Conservation (phyloP, 2,113 vertebrate genomes). For the Chionodraco myersi region DNA sequence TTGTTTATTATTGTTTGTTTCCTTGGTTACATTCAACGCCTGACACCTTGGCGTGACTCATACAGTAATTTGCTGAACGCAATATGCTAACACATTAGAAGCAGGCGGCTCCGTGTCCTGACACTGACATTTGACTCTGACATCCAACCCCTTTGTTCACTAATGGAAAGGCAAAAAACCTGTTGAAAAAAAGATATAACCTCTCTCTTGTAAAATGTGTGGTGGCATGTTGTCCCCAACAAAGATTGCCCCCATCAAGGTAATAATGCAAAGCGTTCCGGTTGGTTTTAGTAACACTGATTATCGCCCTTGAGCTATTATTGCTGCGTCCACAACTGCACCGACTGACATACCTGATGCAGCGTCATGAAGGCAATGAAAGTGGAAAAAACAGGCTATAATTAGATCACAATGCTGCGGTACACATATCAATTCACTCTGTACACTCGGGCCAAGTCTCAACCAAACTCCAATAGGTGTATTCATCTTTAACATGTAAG, state of each 20-base stretch:
- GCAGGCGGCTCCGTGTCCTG: slow-evolving; percentile 69
- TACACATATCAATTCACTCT: slow-evolving; percentile 17
- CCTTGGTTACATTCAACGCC: slow-evolving; percentile 68
- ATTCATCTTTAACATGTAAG: neutral
- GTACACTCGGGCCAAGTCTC: neutral
- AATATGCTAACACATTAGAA: slow-evolving; percentile 72
- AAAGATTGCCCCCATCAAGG: neutral
- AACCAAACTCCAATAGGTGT: no score
- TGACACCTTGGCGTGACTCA: slow-evolving; percentile 68
- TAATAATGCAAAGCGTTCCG: slow-evolving; percentile 40
- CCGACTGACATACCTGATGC: slow-evolving; percentile 45
- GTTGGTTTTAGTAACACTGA: slow-evolving; percentile 57
- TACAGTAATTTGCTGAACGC: slow-evolving; percentile 63
- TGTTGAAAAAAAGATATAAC: slow-evolving; percentile 14
- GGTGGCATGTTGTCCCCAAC: slow-evolving; percentile 14
- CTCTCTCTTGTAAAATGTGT: neutral
- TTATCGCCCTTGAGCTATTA: slow-evolving; percentile 59
- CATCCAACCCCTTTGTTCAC: slow-evolving; percentile 58
- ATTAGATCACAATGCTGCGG: slow-evolving; percentile 58
- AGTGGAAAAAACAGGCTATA: slow-evolving; percentile 54
- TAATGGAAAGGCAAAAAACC: slow-evolving; percentile 38
- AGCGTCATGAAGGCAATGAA: slow-evolving; percentile 60
- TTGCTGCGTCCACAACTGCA: slow-evolving; percentile 39
- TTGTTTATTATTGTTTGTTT: slow-evolving; percentile 76
- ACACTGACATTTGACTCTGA: slow-evolving; percentile 70